phyloP scores from a whole-genome alignment of 2,113 vertebrate species.

The Tor tambroides region DNA sequence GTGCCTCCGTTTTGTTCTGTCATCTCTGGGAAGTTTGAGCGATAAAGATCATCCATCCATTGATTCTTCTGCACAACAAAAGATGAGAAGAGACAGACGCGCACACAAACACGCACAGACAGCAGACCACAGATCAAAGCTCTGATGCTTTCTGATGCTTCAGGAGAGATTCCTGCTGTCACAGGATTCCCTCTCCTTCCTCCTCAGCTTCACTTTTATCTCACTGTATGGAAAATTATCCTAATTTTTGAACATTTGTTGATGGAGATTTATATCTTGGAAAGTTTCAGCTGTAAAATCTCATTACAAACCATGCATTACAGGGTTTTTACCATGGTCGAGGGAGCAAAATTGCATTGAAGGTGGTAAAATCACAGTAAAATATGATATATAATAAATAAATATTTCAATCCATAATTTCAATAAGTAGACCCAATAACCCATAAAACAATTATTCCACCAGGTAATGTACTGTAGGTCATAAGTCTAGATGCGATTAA shows the following conservation, averaged over 20 bases:
- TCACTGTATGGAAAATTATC: background rate
- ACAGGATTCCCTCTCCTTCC: conserved; percentile 27
- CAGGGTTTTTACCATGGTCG: background rate
- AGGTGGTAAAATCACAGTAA: background rate
- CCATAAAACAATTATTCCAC: no score
- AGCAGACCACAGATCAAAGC: conserved; percentile 10
- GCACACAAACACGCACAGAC: background rate
- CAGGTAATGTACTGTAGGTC: no score
- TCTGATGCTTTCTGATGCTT: conserved; percentile 5
- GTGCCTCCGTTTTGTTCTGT: conserved; percentile 5
- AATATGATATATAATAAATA: background rate
- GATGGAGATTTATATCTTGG: background rate
- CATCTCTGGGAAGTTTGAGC: conserved; percentile 10
- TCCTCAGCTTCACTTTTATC: background rate
- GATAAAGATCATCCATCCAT: conserved; percentile 32
- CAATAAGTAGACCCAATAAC: no score
- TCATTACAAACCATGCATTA: background rate
- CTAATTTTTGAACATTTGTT: background rate
- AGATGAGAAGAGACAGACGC: background rate
- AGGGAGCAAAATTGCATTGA: background rate
- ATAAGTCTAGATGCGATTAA: background rate
- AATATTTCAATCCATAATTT: no score
- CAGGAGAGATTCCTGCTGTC: background rate
- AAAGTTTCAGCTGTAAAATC: background rate
- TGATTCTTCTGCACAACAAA: conserved; percentile 14